These are phyloP conservation scores for Sinodicranocentrus sp. DNA, from an alignment of 2,888 invertebrate species.

Conservation along the genomic window DNA sequence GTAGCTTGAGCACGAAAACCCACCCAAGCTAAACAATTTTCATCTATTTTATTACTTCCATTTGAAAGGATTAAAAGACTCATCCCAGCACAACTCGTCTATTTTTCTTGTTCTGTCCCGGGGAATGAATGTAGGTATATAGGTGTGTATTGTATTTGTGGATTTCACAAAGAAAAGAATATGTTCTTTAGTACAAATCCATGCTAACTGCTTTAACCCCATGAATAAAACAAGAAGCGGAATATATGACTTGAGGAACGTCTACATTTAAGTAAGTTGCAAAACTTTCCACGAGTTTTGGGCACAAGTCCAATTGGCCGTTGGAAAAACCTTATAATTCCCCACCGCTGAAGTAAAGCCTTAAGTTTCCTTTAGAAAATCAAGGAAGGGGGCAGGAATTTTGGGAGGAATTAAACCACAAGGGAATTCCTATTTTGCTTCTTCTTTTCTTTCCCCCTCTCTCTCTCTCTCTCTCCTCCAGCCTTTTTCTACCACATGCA, in stretches of 20 bases:
- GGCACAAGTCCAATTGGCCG: conserved; percentile 49
- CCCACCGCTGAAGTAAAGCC: too few species aligned
- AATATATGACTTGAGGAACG: background rate
- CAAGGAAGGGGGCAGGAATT: background rate
- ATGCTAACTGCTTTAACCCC: too few species aligned
- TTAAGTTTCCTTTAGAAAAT: background rate
- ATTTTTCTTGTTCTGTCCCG: too few species aligned
- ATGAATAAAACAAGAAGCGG: background rate
- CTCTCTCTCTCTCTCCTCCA: background rate
- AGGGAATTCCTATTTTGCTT: too few species aligned
- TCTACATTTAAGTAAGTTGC: background rate
- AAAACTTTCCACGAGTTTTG: background rate
- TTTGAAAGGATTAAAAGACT: background rate
- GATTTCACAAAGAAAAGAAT: too few species aligned
- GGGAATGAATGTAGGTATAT: too few species aligned
- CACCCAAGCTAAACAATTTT: background rate
- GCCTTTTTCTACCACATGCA: too few species aligned
- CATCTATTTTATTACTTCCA: background rate
- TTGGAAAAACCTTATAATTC: conserved; percentile 12
- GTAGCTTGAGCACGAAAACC: too few species aligned
- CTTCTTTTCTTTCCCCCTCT: too few species aligned
- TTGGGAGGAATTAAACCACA: conserved; percentile 7
- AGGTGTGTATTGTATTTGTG: too few species aligned
- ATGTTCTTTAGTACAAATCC: background rate
- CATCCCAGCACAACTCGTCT: too few species aligned